Conservation (phyloP, 1,140 invertebrate genomes). For the Drosophila cardini region DNA sequence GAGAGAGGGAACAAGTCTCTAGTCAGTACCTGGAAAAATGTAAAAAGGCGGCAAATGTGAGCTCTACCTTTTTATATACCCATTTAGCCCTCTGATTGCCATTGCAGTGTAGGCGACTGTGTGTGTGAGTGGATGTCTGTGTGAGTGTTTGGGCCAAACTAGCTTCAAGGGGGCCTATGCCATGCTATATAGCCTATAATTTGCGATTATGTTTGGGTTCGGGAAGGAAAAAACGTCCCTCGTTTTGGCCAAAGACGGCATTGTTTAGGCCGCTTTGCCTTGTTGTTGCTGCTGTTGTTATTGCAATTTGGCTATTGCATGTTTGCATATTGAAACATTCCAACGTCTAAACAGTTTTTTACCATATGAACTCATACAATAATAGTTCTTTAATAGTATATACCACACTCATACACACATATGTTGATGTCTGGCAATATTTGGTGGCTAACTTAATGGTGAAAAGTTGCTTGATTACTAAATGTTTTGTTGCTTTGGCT, state of each 20-base stretch:
- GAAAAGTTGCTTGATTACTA: constrained; percentile 51
- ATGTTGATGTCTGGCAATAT: constrained; percentile 47
- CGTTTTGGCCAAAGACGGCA: constrained; percentile 39
- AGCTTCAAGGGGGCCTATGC: constrained; percentile 62
- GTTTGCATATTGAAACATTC: constrained; percentile 81
- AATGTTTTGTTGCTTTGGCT: constrained; percentile 50
- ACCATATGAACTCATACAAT: constrained; percentile 36
- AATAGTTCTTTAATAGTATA: not conserved
- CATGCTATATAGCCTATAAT: constrained; percentile 79
- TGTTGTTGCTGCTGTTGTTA: constrained; percentile 67
- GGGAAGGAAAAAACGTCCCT: constrained; percentile 21
- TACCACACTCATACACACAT: not conserved
- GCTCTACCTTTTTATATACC: constrained; percentile 46
- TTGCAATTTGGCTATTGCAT: constrained; percentile 80
- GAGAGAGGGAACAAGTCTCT: constrained; percentile 3
- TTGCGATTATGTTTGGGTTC: constrained; percentile 79
- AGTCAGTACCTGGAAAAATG: constrained; percentile 66
- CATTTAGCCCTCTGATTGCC: constrained; percentile 40
- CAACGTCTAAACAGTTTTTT: constrained; percentile 59
- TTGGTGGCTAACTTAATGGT: constrained; percentile 54
- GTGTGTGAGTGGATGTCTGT: constrained; percentile 34
- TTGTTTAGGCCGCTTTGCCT: constrained; percentile 51
- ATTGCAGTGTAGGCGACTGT: constrained; percentile 30
- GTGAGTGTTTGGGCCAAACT: constrained; percentile 50
- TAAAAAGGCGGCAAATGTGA: constrained; percentile 55